Percentiles rank a stretch among this genome's conserved stretches.
Conservation (phyloP, 2,888 invertebrate genomes). For the Andrena bicolor region DNA sequence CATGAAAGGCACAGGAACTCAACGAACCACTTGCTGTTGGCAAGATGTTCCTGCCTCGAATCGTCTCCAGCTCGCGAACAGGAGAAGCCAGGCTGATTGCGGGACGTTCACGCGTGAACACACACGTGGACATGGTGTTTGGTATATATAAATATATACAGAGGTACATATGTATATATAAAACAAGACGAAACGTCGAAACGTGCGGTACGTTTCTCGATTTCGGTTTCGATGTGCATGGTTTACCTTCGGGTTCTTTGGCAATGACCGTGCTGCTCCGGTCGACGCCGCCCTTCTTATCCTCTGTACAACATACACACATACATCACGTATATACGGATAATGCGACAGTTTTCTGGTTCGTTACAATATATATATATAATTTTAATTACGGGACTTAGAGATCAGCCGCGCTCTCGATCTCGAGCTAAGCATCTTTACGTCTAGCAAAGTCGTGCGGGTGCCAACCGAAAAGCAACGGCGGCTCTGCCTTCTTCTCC, state of each 20-base stretch:
- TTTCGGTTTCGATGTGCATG: conserved; percentile 48
- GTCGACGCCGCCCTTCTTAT: conserved; percentile 97
- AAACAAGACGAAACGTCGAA: conserved; percentile 62
- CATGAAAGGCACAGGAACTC: not conserved
- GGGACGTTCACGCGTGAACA: conserved; percentile 52
- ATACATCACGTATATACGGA: conserved; percentile 84
- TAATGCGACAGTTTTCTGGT: conserved; percentile 73
- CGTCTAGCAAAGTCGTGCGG: not conserved
- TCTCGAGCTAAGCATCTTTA: conserved; percentile 39
- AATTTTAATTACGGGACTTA: conserved; percentile 38
- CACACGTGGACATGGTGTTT: conserved; percentile 30
- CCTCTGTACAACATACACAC: conserved; percentile 90
- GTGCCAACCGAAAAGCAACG: conserved; percentile 24
- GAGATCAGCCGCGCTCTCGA: conserved; percentile 42
- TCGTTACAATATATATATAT: conserved; percentile 39
- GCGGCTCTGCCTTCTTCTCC: no score
- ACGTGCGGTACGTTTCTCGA: conserved; percentile 60
- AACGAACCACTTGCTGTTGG: not conserved
- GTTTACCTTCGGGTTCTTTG: conserved; percentile 95
- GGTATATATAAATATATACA: conserved; percentile 33
- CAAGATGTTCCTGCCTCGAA: not conserved
- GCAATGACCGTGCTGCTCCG: conserved; percentile 97
- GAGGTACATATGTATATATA: conserved; percentile 48
- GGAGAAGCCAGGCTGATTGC: conserved; percentile 61
- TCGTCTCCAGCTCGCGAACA: conserved; percentile 24